phyloP scores from a whole-genome alignment of 2,888 invertebrate genomes.

The Augiades crinisus region DNA sequence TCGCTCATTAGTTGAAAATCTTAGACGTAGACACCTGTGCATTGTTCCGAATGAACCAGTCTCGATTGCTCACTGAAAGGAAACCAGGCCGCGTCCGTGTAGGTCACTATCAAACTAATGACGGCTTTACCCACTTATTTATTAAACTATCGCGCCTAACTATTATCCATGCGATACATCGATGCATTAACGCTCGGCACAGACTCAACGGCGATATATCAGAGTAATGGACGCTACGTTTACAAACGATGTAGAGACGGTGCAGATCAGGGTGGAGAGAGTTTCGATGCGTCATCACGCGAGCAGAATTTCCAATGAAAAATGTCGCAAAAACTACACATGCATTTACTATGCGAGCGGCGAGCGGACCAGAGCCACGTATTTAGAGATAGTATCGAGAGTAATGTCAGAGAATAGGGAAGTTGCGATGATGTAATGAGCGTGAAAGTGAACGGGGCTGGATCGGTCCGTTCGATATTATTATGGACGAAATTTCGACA shows the following conservation, averaged over 20 bases:
- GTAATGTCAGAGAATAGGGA: constrained; percentile 45
- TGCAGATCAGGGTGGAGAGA: constrained; percentile 49
- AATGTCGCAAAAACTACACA: constrained; percentile 48
- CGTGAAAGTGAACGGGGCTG: constrained; percentile 55
- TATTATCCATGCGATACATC: constrained; percentile 9
- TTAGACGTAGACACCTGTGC: constrained; percentile 33
- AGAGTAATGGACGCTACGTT: constrained; percentile 39
- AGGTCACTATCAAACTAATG: constrained; percentile 41
- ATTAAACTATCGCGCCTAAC: not conserved
- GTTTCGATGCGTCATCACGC: constrained; percentile 51
- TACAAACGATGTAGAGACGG: constrained; percentile 27
- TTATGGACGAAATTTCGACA: constrained; percentile 12
- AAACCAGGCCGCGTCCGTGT: constrained; percentile 50
- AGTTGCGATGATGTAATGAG: constrained; percentile 46
- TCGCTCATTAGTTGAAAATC: constrained; percentile 15
- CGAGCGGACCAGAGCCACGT: constrained; percentile 28
- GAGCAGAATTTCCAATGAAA: constrained; percentile 64
- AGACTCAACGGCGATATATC: constrained; percentile 27
- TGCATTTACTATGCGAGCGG: constrained; percentile 17
- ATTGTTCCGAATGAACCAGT: constrained; percentile 39
- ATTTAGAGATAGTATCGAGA: constrained; percentile 44
- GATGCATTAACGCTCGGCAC: constrained; percentile 15
- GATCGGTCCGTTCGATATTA: constrained; percentile 36
- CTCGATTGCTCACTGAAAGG: constrained; percentile 35
- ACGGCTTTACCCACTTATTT: not conserved